Percentiles rank a stretch among this genome's conserved stretches.
Conservation (phyloP, 2,113 vertebrate genomes). For the Pseudolaguvia tuberculata region DNA sequence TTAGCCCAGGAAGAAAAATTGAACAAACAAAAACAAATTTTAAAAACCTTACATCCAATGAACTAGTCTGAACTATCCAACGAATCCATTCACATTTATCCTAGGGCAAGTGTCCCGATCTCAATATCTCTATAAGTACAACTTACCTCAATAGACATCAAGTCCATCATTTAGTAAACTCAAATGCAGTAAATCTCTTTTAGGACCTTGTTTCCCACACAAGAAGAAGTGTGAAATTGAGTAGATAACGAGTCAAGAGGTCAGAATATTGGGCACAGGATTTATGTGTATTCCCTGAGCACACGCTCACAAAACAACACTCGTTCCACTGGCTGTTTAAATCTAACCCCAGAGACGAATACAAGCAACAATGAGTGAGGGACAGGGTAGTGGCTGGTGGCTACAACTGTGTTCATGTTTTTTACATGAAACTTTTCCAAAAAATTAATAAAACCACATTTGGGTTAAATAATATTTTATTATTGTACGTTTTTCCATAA, state of each 20-base stretch:
- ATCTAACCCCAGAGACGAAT: slow-evolving; percentile 3
- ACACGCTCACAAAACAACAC: slow-evolving; percentile 62
- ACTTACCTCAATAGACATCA: slow-evolving; percentile 10
- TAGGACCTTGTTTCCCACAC: slow-evolving; percentile 2
- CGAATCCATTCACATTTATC: background rate
- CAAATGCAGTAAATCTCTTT: background rate
- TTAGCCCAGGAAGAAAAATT: slow-evolving; percentile 8
- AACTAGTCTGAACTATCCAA: slow-evolving; percentile 2
- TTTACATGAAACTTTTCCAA: background rate
- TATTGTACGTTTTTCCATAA: background rate
- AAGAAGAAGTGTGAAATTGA: slow-evolving; percentile 42
- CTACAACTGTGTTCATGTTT: background rate
- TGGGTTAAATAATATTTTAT: background rate
- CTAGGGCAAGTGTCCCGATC: background rate
- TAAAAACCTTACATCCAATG: background rate
- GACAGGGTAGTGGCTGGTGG: background rate
- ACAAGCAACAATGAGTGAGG: background rate
- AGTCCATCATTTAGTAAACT: background rate
- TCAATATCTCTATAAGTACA: background rate
- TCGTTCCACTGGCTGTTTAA: slow-evolving; percentile 33
- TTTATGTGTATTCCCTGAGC: slow-evolving; percentile 64
- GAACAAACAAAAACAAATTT: slow-evolving; percentile 20
- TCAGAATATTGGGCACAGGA: slow-evolving; percentile 67
- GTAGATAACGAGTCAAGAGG: slow-evolving; percentile 58
- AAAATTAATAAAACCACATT: background rate